phyloP scores from a whole-genome alignment of 2,113 vertebrate genomes.

The Smithornis capensis region DNA sequence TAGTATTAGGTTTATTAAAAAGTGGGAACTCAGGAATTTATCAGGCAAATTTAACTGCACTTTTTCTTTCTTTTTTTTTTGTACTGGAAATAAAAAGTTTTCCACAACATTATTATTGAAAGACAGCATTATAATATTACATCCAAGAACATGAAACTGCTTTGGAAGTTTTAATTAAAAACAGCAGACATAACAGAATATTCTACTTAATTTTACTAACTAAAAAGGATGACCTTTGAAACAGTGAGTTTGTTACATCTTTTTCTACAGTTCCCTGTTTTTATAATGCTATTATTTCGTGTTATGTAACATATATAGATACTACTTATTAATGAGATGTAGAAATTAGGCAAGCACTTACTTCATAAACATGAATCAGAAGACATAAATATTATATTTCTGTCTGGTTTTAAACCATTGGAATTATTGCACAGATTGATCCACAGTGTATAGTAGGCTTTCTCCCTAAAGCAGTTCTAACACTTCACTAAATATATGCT shows the following conservation, averaged over 20 bases:
- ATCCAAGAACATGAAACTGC: background rate
- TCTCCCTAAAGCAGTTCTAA: slow-evolving; percentile 26
- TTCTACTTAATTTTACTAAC: background rate
- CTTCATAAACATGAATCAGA: background rate
- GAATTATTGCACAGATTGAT: slow-evolving; percentile 32
- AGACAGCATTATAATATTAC: background rate
- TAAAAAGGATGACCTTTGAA: background rate
- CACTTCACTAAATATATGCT: slow-evolving; percentile 41
- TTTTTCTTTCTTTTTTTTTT: background rate
- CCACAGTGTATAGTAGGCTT: background rate
- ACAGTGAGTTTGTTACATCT: fast-evolving
- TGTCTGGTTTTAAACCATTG: background rate
- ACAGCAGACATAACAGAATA: background rate
- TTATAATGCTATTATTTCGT: background rate
- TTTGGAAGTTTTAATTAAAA: background rate
- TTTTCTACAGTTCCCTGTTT: background rate
- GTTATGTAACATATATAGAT: background rate
- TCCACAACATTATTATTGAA: background rate
- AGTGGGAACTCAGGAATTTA: background rate
- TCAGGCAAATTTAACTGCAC: background rate
- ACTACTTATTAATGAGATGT: background rate
- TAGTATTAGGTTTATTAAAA: slow-evolving; percentile 22
- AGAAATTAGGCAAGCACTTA: slow-evolving; percentile 29
- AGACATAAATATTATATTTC: slow-evolving; percentile 33
- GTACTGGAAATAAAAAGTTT: background rate